These are phyloP conservation scores for Drosophila quasianomalipes DNA, from an alignment of 2,888 invertebrate genomes.

Conservation along the genomic window DNA sequence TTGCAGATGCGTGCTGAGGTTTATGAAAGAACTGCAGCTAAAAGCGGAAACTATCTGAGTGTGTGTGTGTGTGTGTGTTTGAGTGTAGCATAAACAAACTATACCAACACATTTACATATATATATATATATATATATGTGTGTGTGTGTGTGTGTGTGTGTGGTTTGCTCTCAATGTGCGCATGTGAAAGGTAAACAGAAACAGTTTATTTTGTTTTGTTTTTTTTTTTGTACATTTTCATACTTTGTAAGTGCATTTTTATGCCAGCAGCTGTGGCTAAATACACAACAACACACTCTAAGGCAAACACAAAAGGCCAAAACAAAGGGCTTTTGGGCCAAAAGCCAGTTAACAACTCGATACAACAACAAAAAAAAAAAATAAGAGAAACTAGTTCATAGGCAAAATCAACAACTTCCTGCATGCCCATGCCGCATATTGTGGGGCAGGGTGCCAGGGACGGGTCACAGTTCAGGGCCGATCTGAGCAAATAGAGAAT, in stretches of 20 bases:
- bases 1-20: conserved; percentile 25
- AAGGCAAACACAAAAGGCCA: conserved; percentile 41
- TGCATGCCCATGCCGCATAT: conserved; percentile 20
- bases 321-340: conserved; percentile 50
- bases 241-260: conserved; percentile 59
- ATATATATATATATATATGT: neutral
- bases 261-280: conserved; percentile 41
- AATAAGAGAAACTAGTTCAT: conserved; percentile 61
- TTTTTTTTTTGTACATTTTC: conserved; percentile 15
- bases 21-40: conserved; percentile 27
- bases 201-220: conserved; percentile 29
- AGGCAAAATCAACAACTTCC: conserved; percentile 54
- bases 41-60: conserved; percentile 20
- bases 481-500: conserved; percentile 5
- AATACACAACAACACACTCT: conserved; percentile 30
- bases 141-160: conserved; percentile 12
- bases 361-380: neutral
- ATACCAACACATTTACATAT: neutral
- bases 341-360: conserved; percentile 34
- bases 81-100: conserved; percentile 41
- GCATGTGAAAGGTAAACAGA: conserved; percentile 71
- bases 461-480: conserved; percentile 52
- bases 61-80: conserved; percentile 24
- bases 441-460: conserved; percentile 29
- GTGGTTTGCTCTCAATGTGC: conserved; percentile 43